These are phyloP conservation scores for Nipponacmea schrenckii DNA, from an alignment of 2,888 invertebrate species.

Conservation along the genomic window DNA sequence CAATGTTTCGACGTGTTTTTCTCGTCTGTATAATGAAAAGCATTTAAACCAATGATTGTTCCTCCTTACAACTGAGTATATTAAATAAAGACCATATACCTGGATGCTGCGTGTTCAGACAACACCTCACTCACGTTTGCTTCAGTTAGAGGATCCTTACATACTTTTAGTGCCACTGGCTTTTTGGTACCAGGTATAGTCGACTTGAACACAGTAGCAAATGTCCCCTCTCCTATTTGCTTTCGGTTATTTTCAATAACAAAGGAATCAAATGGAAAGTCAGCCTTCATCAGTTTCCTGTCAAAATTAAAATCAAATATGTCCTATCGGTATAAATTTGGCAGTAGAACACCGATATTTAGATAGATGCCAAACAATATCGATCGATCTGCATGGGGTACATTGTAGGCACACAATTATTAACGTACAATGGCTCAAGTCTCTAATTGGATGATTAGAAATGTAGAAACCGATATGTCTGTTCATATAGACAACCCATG, in stretches of 20 bases:
- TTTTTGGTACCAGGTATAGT: conserved; percentile 13
- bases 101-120: conserved; percentile 53
- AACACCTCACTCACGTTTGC: conserved; percentile 48
- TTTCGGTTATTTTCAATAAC: conserved; percentile 36
- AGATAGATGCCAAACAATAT: no score
- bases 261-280: conserved; percentile 46
- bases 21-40: no score
- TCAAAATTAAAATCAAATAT: conserved; percentile 54
- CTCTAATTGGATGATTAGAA: no score
- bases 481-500: no score
- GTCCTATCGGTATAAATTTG: conserved; percentile 43
- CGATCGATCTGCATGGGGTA: no score
- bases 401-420: no score
- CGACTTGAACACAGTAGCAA: conserved; percentile 52
- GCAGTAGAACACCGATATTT: no score
- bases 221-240: conserved; percentile 51
- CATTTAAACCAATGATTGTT: no score
- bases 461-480: no score
- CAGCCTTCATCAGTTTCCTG: conserved; percentile 49
- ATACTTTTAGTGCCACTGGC: conserved; percentile 47
- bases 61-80: no score
- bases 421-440: no score
- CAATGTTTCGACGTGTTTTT: no score
- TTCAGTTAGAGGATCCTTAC: conserved; percentile 39
- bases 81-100: conserved; percentile 32